Conservation (phyloP, 2,888 invertebrate genomes). For the Aphodius sticticus region DNA sequence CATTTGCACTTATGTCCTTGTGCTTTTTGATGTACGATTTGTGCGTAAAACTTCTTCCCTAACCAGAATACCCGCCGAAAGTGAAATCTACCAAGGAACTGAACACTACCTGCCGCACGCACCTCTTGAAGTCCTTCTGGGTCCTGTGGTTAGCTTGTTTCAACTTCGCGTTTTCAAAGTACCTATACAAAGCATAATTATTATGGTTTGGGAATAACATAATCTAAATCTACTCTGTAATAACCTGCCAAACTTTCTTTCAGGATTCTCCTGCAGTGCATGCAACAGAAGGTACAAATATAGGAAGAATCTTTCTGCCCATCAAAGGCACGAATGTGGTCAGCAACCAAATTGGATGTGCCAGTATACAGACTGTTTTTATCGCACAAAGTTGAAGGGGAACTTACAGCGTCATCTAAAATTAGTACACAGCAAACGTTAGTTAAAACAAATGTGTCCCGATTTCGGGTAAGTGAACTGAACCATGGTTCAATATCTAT, state of each 20-base stretch:
- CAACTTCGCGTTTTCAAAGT: too few relatives aligned
- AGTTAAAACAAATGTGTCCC: not conserved
- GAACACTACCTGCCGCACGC: too few relatives aligned
- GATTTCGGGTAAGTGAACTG: not conserved
- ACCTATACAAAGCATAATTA: not conserved
- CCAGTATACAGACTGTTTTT: conserved; percentile 24
- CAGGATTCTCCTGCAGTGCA: conserved; percentile 1
- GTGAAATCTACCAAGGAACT: too few relatives aligned
- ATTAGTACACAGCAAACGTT: not conserved
- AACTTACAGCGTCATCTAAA: conserved; percentile 17
- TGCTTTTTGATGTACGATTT: too few relatives aligned
- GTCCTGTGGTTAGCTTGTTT: too few relatives aligned
- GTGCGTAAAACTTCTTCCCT: too few relatives aligned
- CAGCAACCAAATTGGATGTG: conserved; percentile 49
- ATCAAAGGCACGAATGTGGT: conserved; percentile 62
- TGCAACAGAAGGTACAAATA: conserved; percentile 25
- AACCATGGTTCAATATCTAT: too few relatives aligned
- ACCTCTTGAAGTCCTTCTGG: too few relatives aligned
- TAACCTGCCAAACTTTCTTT: not conserved
- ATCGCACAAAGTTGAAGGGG: conserved; percentile 33
- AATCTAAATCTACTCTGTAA: not conserved
- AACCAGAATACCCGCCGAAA: too few relatives aligned
- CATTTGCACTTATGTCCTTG: too few relatives aligned
- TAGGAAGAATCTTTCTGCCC: conserved; percentile 22
- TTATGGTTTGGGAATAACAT: not conserved